Percentiles rank a stretch among this genome's conserved stretches.
Conservation (phyloP, 2,888 invertebrate species). For the Sericinus montela region DNA sequence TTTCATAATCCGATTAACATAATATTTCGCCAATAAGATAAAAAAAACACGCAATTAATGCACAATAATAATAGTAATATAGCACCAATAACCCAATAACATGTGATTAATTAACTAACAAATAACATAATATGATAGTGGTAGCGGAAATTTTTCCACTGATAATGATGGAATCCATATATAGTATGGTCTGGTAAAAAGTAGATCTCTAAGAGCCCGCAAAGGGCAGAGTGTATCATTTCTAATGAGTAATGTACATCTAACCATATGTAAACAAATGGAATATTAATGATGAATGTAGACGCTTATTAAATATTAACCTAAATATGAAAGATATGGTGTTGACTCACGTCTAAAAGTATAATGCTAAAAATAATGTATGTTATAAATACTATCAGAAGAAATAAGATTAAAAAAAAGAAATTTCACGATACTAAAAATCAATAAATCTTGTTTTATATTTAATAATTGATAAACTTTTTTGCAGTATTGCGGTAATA, state of each 20-base stretch:
- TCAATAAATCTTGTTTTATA: too few species aligned
- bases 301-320: neutral
- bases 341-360: neutral
- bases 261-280: neutral
- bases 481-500: too few species aligned
- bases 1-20: neutral
- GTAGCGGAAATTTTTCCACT: conserved; percentile 25
- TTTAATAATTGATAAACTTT: too few species aligned
- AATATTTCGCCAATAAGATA: conserved; percentile 7
- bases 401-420: too few species aligned
- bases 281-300: conserved; percentile 10
- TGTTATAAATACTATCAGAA: too few species aligned
- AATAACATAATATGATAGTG: conserved; percentile 1
- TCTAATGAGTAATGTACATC: conserved; percentile 1
- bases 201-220: conserved; percentile 1
- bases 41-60: conserved; percentile 1
- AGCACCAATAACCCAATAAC: conserved; percentile 18
- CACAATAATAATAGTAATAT: conserved; percentile 2
- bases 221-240: conserved; percentile 15
- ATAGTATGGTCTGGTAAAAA: conserved; percentile 15
- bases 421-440: too few species aligned
- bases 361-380: neutral
- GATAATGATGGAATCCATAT: conserved; percentile 19
- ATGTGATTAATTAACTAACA: conserved; percentile 2
- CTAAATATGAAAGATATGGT: neutral